Conservation (phyloP, 2,888 invertebrate genomes). For the Calameuta idolon region DNA sequence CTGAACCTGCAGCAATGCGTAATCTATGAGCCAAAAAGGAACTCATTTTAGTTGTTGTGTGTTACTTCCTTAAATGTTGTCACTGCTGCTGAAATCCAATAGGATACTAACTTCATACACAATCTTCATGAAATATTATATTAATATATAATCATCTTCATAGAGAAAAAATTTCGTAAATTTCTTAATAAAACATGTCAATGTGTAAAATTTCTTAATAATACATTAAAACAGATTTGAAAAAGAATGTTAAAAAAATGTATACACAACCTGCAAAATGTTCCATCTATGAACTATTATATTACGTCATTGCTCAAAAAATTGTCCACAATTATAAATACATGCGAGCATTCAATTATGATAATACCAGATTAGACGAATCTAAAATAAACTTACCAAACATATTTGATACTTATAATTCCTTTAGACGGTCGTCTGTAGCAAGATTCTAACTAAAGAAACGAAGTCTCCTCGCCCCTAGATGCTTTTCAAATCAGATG, state of each 20-base stretch:
- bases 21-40: slow-evolving; percentile 17
- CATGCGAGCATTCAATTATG: background rate
- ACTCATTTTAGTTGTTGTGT: slow-evolving; percentile 13
- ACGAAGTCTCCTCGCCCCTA: background rate
- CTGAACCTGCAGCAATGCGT: slow-evolving; percentile 7
- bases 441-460: background rate
- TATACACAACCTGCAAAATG: background rate
- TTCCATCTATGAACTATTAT: background rate
- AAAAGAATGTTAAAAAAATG: background rate
- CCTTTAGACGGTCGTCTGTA: background rate
- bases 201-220: no score
- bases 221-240: background rate
- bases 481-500: background rate
- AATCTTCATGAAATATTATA: background rate
- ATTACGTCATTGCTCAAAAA: background rate
- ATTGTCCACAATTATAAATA: background rate
- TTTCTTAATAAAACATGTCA: background rate
- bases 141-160: background rate
- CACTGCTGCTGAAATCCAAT: background rate
- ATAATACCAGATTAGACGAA: background rate
- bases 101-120: background rate
- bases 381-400: background rate
- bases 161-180: background rate
- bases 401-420: background rate
- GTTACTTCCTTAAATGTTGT: background rate